A percentile compares a stretch with the other conserved stretches of the same genome.
Evolutionary conservation across 1,140 invertebrate genomes (phyloP).

Genomic region (Pogonomyrmex barbatus): DNA sequence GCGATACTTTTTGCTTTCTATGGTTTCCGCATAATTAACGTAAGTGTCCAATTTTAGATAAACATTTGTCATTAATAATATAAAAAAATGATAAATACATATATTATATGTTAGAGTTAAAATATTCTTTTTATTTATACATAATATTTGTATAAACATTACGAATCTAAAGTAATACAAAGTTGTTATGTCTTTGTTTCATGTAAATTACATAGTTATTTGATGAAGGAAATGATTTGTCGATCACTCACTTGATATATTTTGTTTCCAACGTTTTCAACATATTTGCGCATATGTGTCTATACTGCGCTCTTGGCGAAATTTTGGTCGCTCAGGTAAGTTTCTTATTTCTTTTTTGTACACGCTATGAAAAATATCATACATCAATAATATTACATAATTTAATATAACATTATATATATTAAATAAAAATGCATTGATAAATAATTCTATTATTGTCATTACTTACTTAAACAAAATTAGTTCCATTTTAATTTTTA

Average conservation of each 20-base stretch:
- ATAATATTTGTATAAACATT: neutral
- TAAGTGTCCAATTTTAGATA: neutral
- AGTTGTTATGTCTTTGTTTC: neutral
- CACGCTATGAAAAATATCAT: too few species aligned
- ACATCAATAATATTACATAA: neutral
- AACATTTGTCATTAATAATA: neutral
- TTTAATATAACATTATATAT: too few species aligned
- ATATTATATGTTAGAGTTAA: neutral
- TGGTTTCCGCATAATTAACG: constrained; percentile 15
- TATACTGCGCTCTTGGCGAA: constrained; percentile 35
- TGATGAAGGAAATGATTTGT: neutral
- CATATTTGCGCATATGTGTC: constrained; percentile 12
- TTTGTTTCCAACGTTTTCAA: neutral
- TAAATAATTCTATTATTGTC: too few species aligned
- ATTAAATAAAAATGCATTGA: too few species aligned
- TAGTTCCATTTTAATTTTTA: too few species aligned
- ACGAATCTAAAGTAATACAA: neutral
- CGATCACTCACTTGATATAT: neutral
- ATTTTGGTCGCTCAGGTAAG: constrained; percentile 23
- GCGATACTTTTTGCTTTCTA: neutral
- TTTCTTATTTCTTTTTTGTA: neutral
- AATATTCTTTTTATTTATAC: neutral
- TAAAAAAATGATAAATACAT: neutral
- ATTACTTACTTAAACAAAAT: too few species aligned
- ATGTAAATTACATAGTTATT: neutral